Conservation (phyloP, 2,113 vertebrate species). For the Colossoma macropomum region DNA sequence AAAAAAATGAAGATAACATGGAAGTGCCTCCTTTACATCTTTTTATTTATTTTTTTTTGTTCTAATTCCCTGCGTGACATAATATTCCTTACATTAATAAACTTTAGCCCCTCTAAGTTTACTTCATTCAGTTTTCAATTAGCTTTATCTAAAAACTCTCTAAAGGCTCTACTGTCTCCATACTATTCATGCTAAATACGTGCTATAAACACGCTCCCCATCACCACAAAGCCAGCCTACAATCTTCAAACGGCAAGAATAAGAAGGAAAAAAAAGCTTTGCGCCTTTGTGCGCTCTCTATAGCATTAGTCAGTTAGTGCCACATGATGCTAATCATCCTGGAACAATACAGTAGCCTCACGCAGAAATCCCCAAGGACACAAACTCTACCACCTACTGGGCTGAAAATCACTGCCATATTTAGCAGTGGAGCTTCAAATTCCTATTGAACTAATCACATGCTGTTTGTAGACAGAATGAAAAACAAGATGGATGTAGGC, state of each 20-base stretch:
- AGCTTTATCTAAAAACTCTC: slow-evolving; percentile 59
- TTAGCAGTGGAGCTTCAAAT: not conserved
- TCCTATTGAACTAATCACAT: slow-evolving; percentile 23
- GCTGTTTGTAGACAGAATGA: slow-evolving; percentile 3
- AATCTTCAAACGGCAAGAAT: slow-evolving; percentile 59
- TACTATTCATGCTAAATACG: slow-evolving; percentile 71
- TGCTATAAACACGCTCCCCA: slow-evolving; percentile 75
- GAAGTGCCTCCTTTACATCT: too few relatives aligned
- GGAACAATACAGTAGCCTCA: slow-evolving; percentile 11
- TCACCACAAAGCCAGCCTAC: slow-evolving; percentile 64
- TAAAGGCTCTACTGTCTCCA: slow-evolving; percentile 55
- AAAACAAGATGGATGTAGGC: not conserved
- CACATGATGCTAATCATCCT: slow-evolving; percentile 17
- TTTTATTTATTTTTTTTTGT: not conserved
- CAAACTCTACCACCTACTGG: slow-evolving; percentile 3
- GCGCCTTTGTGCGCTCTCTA: slow-evolving; percentile 24
- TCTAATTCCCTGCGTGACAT: not conserved
- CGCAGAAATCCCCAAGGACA: slow-evolving; percentile 4
- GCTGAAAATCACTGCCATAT: slow-evolving; percentile 23
- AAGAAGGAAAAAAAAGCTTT: slow-evolving; percentile 5
- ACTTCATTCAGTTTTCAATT: slow-evolving; percentile 63
- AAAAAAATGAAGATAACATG: too few relatives aligned
- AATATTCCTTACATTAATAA: not conserved
- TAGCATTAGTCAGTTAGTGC: slow-evolving; percentile 12
- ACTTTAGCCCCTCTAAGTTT: slow-evolving; percentile 49